Evolutionary conservation across 2,797 vertebrate species (phyloP).

Genomic region (Gallirallus australis): DNA sequence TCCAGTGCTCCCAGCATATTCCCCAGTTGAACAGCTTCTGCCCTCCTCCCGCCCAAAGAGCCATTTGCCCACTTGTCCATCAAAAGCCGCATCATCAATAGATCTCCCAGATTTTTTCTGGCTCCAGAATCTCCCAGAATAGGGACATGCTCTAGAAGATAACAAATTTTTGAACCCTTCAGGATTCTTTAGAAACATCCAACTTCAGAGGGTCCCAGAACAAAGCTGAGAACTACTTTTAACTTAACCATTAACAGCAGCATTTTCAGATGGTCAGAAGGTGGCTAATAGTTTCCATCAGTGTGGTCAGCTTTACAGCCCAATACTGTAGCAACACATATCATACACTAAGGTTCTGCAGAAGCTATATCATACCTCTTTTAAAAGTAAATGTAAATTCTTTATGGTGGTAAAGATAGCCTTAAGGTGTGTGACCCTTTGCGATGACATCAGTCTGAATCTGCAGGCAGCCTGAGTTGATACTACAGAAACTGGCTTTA

Average conservation of each 20-base stretch:
- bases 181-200: slow-evolving; percentile 46
- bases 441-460: not conserved
- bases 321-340: not conserved
- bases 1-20: slow-evolving; percentile 33
- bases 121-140: not conserved
- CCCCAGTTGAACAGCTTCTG: slow-evolving; percentile 42
- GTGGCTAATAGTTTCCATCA: slow-evolving; percentile 71
- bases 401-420: not conserved
- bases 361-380: not conserved
- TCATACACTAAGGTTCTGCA: not conserved
- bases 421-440: not conserved
- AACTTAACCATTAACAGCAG: not conserved
- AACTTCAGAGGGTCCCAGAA: slow-evolving; percentile 49
- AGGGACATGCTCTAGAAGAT: not conserved
- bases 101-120: not conserved
- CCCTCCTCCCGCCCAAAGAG: slow-evolving; percentile 68
- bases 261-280: slow-evolving; percentile 57
- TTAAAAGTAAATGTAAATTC: slow-evolving; percentile 21
- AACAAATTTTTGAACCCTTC: slow-evolving; percentile 37
- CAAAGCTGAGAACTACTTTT: slow-evolving; percentile 70
- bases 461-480: slow-evolving; percentile 2
- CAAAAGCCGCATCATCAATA: slow-evolving; percentile 60
- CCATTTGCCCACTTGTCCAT: slow-evolving; percentile 72
- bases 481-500: not conserved
- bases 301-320: slow-evolving; percentile 38